These are phyloP conservation scores for Apamea anceps DNA, from an alignment of 2,888 invertebrate species.

Conservation along the genomic window DNA sequence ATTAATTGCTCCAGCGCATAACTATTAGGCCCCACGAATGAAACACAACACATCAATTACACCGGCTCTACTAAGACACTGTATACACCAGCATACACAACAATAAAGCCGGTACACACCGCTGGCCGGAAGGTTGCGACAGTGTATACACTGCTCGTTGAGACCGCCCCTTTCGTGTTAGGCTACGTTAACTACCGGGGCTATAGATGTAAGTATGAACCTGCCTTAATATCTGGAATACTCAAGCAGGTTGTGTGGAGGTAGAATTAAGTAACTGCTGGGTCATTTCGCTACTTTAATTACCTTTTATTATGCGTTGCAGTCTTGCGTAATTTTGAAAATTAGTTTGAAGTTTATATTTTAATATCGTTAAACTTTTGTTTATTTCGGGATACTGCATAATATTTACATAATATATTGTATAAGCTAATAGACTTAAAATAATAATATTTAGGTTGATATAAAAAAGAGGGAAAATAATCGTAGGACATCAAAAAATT, in stretches of 20 bases:
- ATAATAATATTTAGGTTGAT: not conserved
- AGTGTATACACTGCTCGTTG: constrained; percentile 69
- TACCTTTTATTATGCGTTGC: constrained; percentile 21
- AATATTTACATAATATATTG: too few relatives aligned
- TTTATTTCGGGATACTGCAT: too few relatives aligned
- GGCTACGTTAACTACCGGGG: constrained; percentile 67
- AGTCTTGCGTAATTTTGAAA: constrained; percentile 6
- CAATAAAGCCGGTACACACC: constrained; percentile 60
- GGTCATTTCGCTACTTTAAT: constrained; percentile 25
- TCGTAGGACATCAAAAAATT: not conserved
- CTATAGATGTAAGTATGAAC: constrained; percentile 64
- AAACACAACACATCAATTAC: constrained; percentile 52
- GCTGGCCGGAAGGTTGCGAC: constrained; percentile 65
- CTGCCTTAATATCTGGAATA: constrained; percentile 63
- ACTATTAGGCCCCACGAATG: constrained; percentile 27
- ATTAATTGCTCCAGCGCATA: not conserved
- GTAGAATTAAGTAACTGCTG: constrained; percentile 35
- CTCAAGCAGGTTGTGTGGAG: constrained; percentile 46
- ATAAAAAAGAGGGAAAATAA: not conserved
- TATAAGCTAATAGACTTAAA: too few relatives aligned
- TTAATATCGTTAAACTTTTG: not conserved
- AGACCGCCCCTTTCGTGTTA: constrained; percentile 81
- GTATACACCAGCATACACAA: constrained; percentile 54
- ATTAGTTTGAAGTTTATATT: not conserved
- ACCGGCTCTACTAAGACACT: constrained; percentile 39